phyloP scores from a whole-genome alignment of 1,140 invertebrate genomes.

The Heliconius melpomene region DNA sequence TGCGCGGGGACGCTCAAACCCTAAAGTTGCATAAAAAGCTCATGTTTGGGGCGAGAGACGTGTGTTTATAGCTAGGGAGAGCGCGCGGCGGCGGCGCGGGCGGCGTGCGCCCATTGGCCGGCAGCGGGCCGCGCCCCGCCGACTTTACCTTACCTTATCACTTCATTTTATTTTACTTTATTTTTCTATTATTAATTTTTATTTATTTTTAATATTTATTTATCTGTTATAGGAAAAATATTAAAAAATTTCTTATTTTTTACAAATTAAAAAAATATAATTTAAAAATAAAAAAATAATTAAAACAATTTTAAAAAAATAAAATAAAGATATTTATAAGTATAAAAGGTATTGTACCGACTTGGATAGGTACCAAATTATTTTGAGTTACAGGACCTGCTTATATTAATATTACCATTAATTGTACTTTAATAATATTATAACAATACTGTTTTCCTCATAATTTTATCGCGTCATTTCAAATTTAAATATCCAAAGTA shows the following conservation, averaged over 20 bases:
- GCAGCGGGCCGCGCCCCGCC: constrained; percentile 37
- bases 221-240: not conserved
- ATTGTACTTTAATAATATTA: too few species aligned
- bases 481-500: too few species aligned
- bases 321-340: too few species aligned
- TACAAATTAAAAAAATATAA: not conserved
- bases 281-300: not conserved
- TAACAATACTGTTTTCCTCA: too few species aligned
- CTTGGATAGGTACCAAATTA: too few species aligned
- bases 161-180: constrained; percentile 24
- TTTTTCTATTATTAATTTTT: constrained; percentile 2
- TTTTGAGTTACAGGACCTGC: too few species aligned
- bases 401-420: too few species aligned
- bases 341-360: too few species aligned
- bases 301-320: not conserved
- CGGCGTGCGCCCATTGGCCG: constrained; percentile 59
- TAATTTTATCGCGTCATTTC: too few species aligned
- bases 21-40: constrained; percentile 68
- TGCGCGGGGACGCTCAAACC: constrained; percentile 58
- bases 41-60: constrained; percentile 51
- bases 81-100: constrained; percentile 45
- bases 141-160: constrained; percentile 34
- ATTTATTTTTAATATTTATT: constrained; percentile 16
- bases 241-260: not conserved
- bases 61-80: constrained; percentile 43